These are phyloP conservation scores for Nixonia krombeini DNA, from an alignment of 1,140 invertebrate genomes.

Conservation along the genomic window DNA sequence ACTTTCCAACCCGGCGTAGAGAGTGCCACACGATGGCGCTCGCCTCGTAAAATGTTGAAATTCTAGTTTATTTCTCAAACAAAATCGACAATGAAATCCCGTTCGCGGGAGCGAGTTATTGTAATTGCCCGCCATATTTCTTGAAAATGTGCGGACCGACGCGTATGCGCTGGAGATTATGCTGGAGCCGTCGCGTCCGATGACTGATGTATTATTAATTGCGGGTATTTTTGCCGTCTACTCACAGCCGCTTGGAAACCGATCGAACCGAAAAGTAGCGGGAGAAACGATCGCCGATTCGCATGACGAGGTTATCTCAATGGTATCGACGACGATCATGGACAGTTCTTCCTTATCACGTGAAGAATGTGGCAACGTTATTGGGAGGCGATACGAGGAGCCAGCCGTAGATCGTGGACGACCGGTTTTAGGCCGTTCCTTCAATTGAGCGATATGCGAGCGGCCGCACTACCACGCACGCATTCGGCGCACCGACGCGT, in stretches of 20 bases:
- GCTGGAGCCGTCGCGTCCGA: slow-evolving; percentile 7
- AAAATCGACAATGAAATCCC: slow-evolving; percentile 43
- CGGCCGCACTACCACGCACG: slow-evolving; percentile 63
- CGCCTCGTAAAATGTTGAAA: slow-evolving; percentile 39
- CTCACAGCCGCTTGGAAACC: too few species aligned
- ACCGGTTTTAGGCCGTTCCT: slow-evolving; percentile 59
- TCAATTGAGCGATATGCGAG: slow-evolving; percentile 65
- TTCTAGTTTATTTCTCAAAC: slow-evolving; percentile 45
- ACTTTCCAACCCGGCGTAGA: slow-evolving; percentile 25
- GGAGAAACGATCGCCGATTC: too few species aligned
- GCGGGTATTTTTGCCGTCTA: too few species aligned
- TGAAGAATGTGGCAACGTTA: slow-evolving; percentile 41
- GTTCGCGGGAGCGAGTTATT: slow-evolving; percentile 45
- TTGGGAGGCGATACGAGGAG: slow-evolving; percentile 46
- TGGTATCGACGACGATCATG: too few species aligned
- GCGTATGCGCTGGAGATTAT: slow-evolving; percentile 8
- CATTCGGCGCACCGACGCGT: slow-evolving; percentile 44
- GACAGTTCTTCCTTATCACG: slow-evolving; percentile 49
- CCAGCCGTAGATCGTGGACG: slow-evolving; percentile 51
- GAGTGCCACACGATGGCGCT: slow-evolving; percentile 8
- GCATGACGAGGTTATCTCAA: too few species aligned
- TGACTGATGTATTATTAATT: slow-evolving; percentile 34
- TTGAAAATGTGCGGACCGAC: slow-evolving; percentile 24
- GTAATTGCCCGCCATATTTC: slow-evolving; percentile 42
- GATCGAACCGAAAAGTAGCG: too few species aligned